Evolutionary conservation across 2,888 invertebrate species (phyloP).

Genomic region (Tortrix viridana): DNA sequence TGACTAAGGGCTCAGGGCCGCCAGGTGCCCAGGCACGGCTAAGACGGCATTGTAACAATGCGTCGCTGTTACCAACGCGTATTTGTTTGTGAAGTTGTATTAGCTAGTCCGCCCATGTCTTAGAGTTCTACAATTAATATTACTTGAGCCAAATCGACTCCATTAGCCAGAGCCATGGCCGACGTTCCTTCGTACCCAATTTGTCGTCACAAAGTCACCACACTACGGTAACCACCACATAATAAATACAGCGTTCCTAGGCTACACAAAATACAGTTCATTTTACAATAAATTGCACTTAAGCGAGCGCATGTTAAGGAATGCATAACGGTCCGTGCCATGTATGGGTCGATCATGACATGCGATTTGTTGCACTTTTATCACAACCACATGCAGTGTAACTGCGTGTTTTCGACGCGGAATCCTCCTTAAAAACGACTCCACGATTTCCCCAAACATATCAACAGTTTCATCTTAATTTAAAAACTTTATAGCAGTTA

Average conservation of each 20-base stretch:
- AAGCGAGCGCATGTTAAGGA: slow-evolving; percentile 39
- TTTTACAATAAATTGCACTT: slow-evolving; percentile 39
- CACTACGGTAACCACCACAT: background rate
- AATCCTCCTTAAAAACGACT: slow-evolving; percentile 27
- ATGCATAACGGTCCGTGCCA: slow-evolving; percentile 69
- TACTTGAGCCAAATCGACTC: slow-evolving; percentile 42
- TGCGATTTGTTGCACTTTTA: slow-evolving; percentile 75
- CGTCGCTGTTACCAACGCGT: background rate
- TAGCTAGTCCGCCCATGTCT: slow-evolving; percentile 30
- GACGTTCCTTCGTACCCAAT: slow-evolving; percentile 56
- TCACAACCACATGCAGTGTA: slow-evolving; percentile 47
- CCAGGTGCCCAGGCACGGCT: no score
- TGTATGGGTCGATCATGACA: slow-evolving; percentile 70
- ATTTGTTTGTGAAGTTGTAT: slow-evolving; percentile 4
- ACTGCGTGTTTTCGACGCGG: slow-evolving; percentile 42
- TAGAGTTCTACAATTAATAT: slow-evolving; percentile 31
- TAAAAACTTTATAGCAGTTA: slow-evolving; percentile 29
- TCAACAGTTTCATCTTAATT: slow-evolving; percentile 31
- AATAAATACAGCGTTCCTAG: slow-evolving; percentile 1
- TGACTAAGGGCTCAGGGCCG: no score
- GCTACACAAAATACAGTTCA: slow-evolving; percentile 40
- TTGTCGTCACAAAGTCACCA: slow-evolving; percentile 47
- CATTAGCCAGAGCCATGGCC: slow-evolving; percentile 44
- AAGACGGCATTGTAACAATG: no score
- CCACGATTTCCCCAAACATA: slow-evolving; percentile 23